Evolutionary conservation across 2,888 invertebrate species (phyloP).

Genomic region (Eubasilissa splendida): DNA sequence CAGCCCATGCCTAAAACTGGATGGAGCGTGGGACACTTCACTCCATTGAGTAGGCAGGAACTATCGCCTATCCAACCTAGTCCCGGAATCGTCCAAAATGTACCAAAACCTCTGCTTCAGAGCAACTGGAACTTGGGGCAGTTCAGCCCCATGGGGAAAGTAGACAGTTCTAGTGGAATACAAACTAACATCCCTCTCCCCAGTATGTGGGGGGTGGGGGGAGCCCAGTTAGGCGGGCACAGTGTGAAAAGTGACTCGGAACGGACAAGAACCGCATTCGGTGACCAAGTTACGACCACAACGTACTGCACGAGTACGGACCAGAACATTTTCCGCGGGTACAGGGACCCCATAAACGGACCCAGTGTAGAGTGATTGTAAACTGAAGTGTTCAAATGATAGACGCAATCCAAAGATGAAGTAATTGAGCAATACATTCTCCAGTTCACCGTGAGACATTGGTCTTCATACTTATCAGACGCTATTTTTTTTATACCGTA

Average conservation of each 20-base stretch:
- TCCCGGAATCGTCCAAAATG: constrained; percentile 39
- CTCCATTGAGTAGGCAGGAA: constrained; percentile 70
- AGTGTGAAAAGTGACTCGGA: constrained; percentile 47
- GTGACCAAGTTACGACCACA: constrained; percentile 52
- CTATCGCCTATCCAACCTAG: constrained; percentile 43
- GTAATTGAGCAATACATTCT: too few relatives aligned
- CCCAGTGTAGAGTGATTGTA: constrained; percentile 42
- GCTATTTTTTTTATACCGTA: constrained; percentile 49
- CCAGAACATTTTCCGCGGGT: constrained; percentile 47
- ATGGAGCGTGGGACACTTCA: constrained; percentile 63
- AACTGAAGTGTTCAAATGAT: background rate
- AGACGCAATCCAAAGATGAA: constrained; percentile 21
- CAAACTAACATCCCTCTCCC: constrained; percentile 36
- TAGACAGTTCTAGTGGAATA: constrained; percentile 50
- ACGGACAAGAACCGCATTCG: constrained; percentile 46
- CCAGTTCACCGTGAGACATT: background rate
- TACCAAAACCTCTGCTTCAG: constrained; percentile 35
- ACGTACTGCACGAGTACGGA: constrained; percentile 50
- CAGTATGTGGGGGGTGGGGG: constrained; percentile 50
- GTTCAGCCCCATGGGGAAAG: constrained; percentile 54
- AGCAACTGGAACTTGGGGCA: constrained; percentile 54
- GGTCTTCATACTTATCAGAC: constrained; percentile 23
- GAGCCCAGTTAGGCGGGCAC: background rate
- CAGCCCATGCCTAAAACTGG: constrained; percentile 26
- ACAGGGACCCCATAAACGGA: constrained; percentile 53